Conservation (phyloP, 2,113 vertebrate species). For the Siniperca chuatsi region DNA sequence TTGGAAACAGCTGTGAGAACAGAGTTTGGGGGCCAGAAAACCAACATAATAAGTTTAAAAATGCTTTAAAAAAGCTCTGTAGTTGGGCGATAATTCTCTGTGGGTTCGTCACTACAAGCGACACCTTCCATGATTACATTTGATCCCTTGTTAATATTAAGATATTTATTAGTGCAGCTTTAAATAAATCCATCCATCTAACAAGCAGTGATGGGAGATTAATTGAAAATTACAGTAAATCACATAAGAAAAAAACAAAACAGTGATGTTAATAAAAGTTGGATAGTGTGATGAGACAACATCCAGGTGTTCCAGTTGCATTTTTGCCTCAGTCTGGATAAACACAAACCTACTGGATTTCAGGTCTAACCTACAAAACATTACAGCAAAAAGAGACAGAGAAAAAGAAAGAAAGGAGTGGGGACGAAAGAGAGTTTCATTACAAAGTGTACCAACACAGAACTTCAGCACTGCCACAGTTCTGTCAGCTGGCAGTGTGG, state of each 20-base stretch:
- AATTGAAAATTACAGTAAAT: background rate
- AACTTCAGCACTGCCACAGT: slow-evolving; percentile 46
- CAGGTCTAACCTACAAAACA: slow-evolving; percentile 34
- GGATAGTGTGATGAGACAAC: slow-evolving; percentile 1
- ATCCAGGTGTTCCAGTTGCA: background rate
- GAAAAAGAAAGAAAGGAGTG: background rate
- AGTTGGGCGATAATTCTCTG: background rate
- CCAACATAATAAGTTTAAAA: background rate
- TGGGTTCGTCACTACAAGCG: background rate
- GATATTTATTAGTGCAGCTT: background rate
- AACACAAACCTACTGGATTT: slow-evolving; percentile 34
- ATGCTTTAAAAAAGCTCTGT: background rate
- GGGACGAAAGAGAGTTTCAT: slow-evolving; percentile 22
- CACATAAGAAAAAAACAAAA: background rate
- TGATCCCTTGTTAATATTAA: background rate
- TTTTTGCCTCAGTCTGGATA: background rate
- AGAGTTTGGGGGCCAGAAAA: slow-evolving; percentile 9
- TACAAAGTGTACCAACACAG: slow-evolving; percentile 48
- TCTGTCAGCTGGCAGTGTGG: slow-evolving; percentile 59
- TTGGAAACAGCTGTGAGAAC: background rate
- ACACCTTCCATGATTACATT: background rate
- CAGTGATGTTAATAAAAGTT: background rate
- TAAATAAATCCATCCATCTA: background rate
- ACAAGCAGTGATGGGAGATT: background rate
- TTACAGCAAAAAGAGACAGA: background rate